A percentile compares a stretch with the other conserved stretches of the same genome.
phyloP scores from a whole-genome alignment of 2,113 vertebrate species.

The Athene noctua region DNA sequence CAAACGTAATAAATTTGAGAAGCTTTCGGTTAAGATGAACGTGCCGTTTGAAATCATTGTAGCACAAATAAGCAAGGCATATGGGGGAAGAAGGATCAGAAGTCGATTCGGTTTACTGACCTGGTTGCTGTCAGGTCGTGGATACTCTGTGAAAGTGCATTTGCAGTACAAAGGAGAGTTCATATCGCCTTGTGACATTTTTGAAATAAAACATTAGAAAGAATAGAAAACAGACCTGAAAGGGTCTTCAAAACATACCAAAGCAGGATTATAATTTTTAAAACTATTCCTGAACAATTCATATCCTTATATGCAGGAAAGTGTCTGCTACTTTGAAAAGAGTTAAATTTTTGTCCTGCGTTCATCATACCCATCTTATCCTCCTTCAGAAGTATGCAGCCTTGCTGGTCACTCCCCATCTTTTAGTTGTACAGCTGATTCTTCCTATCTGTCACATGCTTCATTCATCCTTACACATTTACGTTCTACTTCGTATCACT shows the following conservation, averaged over 20 bases:
- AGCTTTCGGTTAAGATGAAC: background rate
- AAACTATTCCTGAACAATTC: background rate
- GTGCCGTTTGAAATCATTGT: background rate
- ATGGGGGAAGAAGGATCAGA: background rate
- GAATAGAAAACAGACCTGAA: background rate
- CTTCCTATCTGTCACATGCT: background rate
- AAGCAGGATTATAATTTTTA: background rate
- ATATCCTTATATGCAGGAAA: background rate
- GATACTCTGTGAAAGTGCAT: background rate
- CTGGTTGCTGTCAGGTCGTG: too few species aligned
- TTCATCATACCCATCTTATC: background rate
- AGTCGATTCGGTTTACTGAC: background rate
- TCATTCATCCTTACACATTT: background rate
- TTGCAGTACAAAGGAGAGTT: background rate
- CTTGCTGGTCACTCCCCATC: background rate
- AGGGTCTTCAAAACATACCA: background rate
- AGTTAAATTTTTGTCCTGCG: background rate
- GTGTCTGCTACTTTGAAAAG: background rate
- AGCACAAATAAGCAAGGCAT: background rate
- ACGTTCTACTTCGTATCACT: background rate
- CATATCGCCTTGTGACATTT: background rate
- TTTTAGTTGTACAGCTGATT: background rate
- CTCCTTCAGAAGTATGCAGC: background rate
- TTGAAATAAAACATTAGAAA: background rate
- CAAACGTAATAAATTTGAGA: background rate